These are phyloP conservation scores for Sinocyclocheilus grahami DNA, from an alignment of 2,113 vertebrate species.

Conservation along the genomic window DNA sequence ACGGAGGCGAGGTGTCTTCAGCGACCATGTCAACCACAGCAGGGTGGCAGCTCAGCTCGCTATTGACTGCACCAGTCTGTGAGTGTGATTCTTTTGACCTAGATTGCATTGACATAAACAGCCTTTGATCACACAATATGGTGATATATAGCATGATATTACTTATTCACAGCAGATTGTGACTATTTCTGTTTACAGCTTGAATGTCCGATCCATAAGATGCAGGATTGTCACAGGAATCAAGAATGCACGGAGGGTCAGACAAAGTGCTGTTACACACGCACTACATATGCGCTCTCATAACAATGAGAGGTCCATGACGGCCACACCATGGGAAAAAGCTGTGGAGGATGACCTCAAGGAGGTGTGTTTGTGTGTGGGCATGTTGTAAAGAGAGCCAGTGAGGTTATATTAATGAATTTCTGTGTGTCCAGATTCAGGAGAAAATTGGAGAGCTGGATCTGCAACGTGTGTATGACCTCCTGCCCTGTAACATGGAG, in stretches of 20 bases:
- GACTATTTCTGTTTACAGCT: constrained; percentile 49
- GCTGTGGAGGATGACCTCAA: constrained; percentile 41
- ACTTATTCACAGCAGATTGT: neutral
- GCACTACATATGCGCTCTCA: no score
- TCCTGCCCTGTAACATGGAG: constrained; percentile 36
- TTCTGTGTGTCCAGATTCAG: constrained; percentile 47
- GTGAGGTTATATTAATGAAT: neutral
- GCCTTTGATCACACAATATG: neutral
- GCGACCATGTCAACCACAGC: constrained; percentile 54
- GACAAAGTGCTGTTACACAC: neutral
- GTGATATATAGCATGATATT: neutral
- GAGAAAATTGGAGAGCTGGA: constrained; percentile 47
- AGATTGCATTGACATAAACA: neutral
- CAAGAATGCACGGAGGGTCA: constrained; percentile 39
- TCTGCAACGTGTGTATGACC: constrained; percentile 37
- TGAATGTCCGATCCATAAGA: constrained; percentile 55
- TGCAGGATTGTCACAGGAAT: constrained; percentile 46
- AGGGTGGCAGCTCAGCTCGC: constrained; percentile 58
- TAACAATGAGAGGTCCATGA: neutral
- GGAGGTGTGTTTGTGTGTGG: constrained; percentile 32
- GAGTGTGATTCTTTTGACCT: constrained; percentile 25
- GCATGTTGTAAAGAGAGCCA: neutral
- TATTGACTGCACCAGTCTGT: constrained; percentile 58
- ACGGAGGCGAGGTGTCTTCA: constrained; percentile 53
- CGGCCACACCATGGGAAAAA: neutral